Evolutionary conservation across 2,888 invertebrate species (phyloP).

Genomic region (Drosophila acutilabella): DNA sequence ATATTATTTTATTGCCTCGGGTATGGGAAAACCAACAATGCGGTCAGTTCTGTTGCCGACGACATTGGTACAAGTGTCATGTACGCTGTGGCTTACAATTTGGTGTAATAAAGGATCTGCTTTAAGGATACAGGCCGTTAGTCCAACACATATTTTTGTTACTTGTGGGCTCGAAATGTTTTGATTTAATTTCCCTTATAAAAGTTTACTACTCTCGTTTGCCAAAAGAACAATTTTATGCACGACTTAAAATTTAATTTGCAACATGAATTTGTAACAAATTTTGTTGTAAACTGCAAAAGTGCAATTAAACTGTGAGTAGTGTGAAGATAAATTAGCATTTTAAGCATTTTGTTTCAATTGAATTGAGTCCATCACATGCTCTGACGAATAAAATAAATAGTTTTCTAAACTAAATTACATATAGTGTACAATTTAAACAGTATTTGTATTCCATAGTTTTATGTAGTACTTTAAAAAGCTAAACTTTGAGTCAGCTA

Average conservation of each 20-base stretch:
- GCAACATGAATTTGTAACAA: background rate
- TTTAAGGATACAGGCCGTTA: conserved; percentile 6
- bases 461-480: background rate
- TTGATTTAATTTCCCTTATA: conserved; percentile 20
- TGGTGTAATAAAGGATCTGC: conserved; percentile 37
- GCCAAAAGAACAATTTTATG: conserved; percentile 2
- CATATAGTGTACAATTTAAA: no score
- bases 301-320: no score
- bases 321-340: no score
- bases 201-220: conserved; percentile 20
- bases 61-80: background rate
- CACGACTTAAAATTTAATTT: background rate
- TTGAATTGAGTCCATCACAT: no score
- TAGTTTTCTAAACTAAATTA: no score
- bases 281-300: background rate
- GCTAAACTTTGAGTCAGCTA: background rate
- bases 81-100: conserved; percentile 37
- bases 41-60: conserved; percentile 29
- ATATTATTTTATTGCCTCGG: conserved; percentile 74
- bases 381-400: no score
- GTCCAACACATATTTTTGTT: background rate
- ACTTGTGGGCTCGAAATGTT: conserved; percentile 12
- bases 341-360: no score
- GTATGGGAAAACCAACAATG: conserved; percentile 16
- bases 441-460: background rate